phyloP scores from a whole-genome alignment of 2,113 vertebrate genomes.

The Okapia johnstoni region DNA sequence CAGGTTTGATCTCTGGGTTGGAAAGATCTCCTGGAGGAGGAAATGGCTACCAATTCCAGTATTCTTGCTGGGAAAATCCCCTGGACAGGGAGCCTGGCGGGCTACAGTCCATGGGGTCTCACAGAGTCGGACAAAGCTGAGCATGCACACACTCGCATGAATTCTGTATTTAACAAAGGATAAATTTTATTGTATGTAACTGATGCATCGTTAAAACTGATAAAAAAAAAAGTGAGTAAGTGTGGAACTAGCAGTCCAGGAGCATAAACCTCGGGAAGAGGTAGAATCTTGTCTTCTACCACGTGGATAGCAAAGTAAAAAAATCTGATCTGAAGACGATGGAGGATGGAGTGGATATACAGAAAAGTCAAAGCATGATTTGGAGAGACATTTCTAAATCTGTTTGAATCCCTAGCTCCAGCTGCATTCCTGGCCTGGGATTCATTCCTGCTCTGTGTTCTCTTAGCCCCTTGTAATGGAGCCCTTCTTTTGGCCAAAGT shows the following conservation, averaged over 20 bases:
- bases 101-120: background rate
- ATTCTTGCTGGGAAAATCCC: background rate
- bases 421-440: background rate
- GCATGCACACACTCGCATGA: fast-evolving
- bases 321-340: background rate
- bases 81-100: background rate
- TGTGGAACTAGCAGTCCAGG: background rate
- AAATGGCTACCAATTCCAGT: background rate
- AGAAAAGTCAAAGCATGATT: background rate
- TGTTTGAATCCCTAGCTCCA: background rate
- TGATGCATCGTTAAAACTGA: background rate
- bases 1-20: background rate
- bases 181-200: background rate
- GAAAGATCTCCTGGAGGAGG: background rate
- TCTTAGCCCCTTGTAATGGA: background rate
- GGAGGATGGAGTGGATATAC: background rate
- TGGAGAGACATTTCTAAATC: background rate
- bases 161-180: background rate
- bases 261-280: background rate
- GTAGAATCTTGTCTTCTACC: background rate
- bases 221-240: background rate
- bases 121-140: background rate
- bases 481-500: background rate
- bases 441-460: background rate
- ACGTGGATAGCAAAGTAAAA: background rate